A percentile compares a stretch with the other conserved stretches of the same genome.
These are phyloP conservation scores for Ommatoiulus sabulosus DNA, from an alignment of 2,888 invertebrate genomes.

Conservation along the genomic window DNA sequence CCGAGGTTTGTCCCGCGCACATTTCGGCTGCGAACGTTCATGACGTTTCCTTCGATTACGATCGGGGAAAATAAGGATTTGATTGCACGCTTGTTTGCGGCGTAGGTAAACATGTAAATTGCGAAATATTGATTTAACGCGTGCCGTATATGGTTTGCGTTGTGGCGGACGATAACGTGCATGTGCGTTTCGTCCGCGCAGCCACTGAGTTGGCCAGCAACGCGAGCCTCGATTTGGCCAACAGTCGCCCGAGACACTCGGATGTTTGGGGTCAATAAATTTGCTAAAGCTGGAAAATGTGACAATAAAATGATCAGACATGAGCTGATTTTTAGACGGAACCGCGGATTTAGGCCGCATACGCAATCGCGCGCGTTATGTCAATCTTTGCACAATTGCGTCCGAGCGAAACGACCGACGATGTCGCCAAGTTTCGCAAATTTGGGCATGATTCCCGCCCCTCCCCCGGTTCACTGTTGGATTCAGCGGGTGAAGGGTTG, in stretches of 20 bases:
- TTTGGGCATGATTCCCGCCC: no score
- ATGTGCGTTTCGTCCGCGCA: not conserved
- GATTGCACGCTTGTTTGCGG: not conserved
- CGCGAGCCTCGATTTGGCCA: not conserved
- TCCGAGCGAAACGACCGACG: no score
- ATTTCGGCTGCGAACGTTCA: not conserved
- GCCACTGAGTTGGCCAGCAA: not conserved
- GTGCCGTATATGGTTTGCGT: not conserved
- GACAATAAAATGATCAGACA: no score
- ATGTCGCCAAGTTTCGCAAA: no score
- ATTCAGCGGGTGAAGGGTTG: no score
- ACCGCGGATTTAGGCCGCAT: no score
- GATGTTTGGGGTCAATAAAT: not conserved
- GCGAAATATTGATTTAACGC: slow-evolving; percentile 7
- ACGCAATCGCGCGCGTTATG: no score
- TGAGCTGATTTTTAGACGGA: no score
- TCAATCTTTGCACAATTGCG: no score
- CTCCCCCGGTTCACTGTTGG: no score
- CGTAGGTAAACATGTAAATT: not conserved
- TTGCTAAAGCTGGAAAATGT: no score
- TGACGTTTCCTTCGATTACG: not conserved
- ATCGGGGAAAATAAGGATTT: slow-evolving; percentile 7
- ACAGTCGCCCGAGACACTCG: not conserved
- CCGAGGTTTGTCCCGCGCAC: no score
- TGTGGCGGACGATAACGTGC: not conserved